Evolutionary conservation across 2,888 invertebrate species (phyloP).

Genomic region (Arrhopalites spinosus): DNA sequence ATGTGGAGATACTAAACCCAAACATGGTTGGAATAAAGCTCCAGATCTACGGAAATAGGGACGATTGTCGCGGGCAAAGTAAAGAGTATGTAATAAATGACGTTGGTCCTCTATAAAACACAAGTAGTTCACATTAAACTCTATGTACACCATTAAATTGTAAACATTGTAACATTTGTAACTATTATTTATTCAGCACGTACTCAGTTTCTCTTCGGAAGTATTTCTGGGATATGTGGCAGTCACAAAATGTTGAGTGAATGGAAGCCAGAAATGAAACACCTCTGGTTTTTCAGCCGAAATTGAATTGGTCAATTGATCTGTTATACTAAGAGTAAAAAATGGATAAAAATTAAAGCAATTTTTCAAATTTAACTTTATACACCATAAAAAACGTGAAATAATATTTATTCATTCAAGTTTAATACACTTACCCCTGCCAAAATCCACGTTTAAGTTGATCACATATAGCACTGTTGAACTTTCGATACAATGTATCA

Average conservation of each 20-base stretch:
- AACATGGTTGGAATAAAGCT: conserved; percentile 45
- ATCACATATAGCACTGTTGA: conserved; percentile 49
- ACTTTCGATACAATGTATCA: conserved; percentile 44
- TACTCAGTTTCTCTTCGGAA: conserved; percentile 72
- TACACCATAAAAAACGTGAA: too few relatives aligned
- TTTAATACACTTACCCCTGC: too few relatives aligned
- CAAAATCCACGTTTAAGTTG: conserved; percentile 50
- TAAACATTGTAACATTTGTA: not conserved
- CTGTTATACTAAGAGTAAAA: conserved; percentile 49
- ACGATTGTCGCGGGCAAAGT: conserved; percentile 70
- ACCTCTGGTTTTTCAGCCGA: conserved; percentile 64
- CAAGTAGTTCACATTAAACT: conserved; percentile 54
- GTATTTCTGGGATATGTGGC: conserved; percentile 71
- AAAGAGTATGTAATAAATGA: conserved; percentile 71
- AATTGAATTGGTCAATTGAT: conserved; percentile 54
- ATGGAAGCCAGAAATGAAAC: conserved; percentile 74
- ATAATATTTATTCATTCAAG: too few relatives aligned
- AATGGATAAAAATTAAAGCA: too few relatives aligned
- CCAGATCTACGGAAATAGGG: conserved; percentile 75
- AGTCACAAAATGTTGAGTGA: conserved; percentile 77
- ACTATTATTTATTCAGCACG: conserved; percentile 57
- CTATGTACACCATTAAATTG: not conserved
- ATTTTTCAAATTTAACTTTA: too few relatives aligned
- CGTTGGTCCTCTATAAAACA: conserved; percentile 66
- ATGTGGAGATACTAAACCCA: conserved; percentile 53